Conservation (phyloP, 2,888 invertebrate genomes). For the Hirtodrosophila histrioides region DNA sequence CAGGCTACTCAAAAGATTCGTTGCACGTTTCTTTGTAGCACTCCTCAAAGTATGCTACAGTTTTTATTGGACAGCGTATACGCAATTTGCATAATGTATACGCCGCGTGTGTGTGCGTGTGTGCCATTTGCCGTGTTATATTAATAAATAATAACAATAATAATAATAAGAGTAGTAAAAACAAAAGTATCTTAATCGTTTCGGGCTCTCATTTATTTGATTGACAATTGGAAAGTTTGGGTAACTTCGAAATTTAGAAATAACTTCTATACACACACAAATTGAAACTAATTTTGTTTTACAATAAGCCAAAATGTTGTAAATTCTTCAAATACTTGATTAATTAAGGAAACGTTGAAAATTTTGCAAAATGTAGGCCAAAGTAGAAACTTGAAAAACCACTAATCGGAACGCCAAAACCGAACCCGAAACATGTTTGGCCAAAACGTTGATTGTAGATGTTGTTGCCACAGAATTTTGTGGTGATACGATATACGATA, state of each 20-base stretch:
- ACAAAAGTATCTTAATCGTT: conserved; percentile 37
- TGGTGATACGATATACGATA: conserved; percentile 3
- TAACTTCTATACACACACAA: conserved; percentile 34
- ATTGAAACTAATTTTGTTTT: conserved; percentile 47
- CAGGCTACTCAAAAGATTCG: conserved; percentile 60
- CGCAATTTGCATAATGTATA: conserved; percentile 35
- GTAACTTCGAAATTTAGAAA: conserved; percentile 55
- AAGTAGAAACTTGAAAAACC: conserved; percentile 21
- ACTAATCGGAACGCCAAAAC: conserved; percentile 54
- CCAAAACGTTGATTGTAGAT: conserved; percentile 1
- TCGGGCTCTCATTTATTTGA: conserved; percentile 63
- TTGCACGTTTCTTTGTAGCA: conserved; percentile 49
- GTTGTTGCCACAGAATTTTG: too few relatives aligned
- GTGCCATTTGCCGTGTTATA: background rate
- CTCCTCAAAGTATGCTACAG: conserved; percentile 69
- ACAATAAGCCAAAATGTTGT: conserved; percentile 7
- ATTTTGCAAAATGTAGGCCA: conserved; percentile 46
- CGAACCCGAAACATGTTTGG: conserved; percentile 56
- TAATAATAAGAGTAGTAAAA: conserved; percentile 7
- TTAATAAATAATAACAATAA: background rate
- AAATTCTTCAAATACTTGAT: conserved; percentile 10
- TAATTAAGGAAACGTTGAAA: conserved; percentile 39
- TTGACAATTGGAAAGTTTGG: conserved; percentile 39
- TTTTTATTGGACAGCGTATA: conserved; percentile 8
- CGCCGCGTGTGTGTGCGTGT: conserved; percentile 21